Conservation (phyloP, 2,888 invertebrate genomes). For the Pheosia tremula region DNA sequence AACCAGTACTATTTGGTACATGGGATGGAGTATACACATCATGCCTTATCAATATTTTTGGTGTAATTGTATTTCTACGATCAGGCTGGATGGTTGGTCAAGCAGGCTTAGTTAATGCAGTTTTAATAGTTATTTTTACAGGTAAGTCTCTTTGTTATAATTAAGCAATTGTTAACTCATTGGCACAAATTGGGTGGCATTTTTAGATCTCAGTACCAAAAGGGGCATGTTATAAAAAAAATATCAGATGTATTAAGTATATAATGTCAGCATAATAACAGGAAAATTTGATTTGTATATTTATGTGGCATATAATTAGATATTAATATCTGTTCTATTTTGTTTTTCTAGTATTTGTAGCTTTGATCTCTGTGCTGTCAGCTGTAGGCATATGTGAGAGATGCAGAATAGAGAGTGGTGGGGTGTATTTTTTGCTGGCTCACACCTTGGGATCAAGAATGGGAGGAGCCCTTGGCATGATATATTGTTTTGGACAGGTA, state of each 20-base stretch:
- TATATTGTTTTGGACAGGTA: slow-evolving; percentile 98
- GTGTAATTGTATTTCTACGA: slow-evolving; percentile 97
- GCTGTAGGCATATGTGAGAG: slow-evolving; percentile 98
- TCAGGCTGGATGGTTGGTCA: slow-evolving; percentile 99
- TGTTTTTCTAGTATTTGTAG: slow-evolving; percentile 89
- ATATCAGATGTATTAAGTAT: no score
- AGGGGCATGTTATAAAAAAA: no score
- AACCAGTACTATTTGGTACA: slow-evolving; percentile 97
- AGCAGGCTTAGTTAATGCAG: slow-evolving; percentile 92
- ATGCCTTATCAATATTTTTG: slow-evolving; percentile 98
- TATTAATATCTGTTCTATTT: slow-evolving; percentile 10
- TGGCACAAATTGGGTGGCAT: no score
- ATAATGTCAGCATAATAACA: no score
- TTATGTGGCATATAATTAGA: neutral
- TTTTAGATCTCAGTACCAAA: no score
- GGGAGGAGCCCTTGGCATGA: slow-evolving; percentile 95
- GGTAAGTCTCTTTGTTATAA: slow-evolving; percentile 69
- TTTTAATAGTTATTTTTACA: slow-evolving; percentile 92
- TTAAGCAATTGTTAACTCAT: neutral
- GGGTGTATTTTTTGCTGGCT: slow-evolving; percentile 97
- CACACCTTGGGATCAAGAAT: slow-evolving; percentile 97
- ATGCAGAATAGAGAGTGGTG: slow-evolving; percentile 98
- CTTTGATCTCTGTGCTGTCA: slow-evolving; percentile 95
- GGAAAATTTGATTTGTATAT: no score
- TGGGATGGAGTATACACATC: slow-evolving; percentile 99